phyloP scores from a whole-genome alignment of 2,113 vertebrate genomes.

The Paraplagusia blochii region DNA sequence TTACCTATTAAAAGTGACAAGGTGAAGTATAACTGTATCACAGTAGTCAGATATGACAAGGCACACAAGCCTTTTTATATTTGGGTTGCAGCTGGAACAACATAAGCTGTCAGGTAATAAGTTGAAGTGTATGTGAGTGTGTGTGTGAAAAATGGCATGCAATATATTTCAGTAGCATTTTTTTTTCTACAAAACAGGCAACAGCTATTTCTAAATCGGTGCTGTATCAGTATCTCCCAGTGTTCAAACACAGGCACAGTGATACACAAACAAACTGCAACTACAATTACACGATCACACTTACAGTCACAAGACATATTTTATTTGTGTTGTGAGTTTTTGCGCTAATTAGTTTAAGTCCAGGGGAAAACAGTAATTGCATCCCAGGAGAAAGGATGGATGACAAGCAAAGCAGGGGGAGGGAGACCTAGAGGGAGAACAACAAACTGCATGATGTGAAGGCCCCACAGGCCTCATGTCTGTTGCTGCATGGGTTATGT shows the following conservation, averaged over 20 bases:
- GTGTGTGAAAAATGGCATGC: not conserved
- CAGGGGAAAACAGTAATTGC: constrained; percentile 78
- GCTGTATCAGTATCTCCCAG: constrained; percentile 59
- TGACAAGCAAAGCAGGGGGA: constrained; percentile 54
- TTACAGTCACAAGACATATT: constrained; percentile 45
- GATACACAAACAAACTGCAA: constrained; percentile 20
- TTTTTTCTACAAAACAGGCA: constrained; percentile 26
- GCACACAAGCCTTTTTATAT: no score
- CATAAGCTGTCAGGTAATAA: not conserved
- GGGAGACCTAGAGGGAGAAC: constrained; percentile 32
- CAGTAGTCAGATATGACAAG: no score
- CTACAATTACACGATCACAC: constrained; percentile 6
- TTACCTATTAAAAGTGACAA: no score
- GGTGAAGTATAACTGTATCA: no score
- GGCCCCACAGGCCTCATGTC: no score
- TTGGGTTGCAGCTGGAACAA: no score
- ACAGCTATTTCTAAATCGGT: constrained; percentile 50
- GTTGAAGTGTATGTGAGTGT: not conserved
- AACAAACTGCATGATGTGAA: constrained; percentile 2
- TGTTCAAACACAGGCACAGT: constrained; percentile 42
- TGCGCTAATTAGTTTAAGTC: constrained; percentile 77
- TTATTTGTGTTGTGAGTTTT: constrained; percentile 72
- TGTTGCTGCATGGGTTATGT: no score
- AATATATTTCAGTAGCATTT: constrained; percentile 13
- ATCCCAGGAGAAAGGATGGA: constrained; percentile 70